phyloP scores from a whole-genome alignment of 2,888 invertebrate genomes.

The Trichopria drosophilae region DNA sequence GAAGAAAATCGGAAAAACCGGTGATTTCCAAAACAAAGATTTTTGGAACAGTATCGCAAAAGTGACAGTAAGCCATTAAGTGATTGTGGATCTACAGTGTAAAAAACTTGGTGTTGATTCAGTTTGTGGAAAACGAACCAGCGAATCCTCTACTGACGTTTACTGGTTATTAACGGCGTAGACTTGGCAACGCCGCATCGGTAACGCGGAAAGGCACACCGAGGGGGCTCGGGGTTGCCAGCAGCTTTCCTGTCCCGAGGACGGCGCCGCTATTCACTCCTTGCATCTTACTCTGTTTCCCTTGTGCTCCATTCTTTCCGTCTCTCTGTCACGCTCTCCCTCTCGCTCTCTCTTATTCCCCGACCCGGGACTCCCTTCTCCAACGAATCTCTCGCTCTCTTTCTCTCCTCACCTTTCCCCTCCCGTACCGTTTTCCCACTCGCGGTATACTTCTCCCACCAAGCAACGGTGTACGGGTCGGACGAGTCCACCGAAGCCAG shows the following conservation, averaged over 20 bases:
- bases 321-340: conserved; percentile 25
- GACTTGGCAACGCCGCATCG: conserved; percentile 52
- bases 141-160: no score
- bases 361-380: conserved; percentile 6
- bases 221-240: conserved; percentile 48
- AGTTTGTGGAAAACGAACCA: no score
- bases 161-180: conserved; percentile 5
- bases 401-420: conserved; percentile 24
- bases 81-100: no score
- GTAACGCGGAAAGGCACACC: conserved; percentile 38
- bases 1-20: no score
- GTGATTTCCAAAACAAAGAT: no score
- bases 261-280: conserved; percentile 46
- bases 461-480: conserved; percentile 46
- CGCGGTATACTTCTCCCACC: conserved; percentile 14
- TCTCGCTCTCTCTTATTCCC: conserved; percentile 30
- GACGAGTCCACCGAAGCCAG: conserved; percentile 54
- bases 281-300: conserved; percentile 24
- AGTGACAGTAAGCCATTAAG: no score
- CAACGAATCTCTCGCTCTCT: conserved; percentile 15
- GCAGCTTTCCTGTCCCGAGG: conserved; percentile 50
- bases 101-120: no score
- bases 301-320: conserved; percentile 23
- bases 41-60: no score
- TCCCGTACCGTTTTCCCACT: no score